A percentile compares a stretch with the other conserved stretches of the same genome.
Conservation (phyloP, 2,797 vertebrate species). For the Rhinoraja longicauda region DNA sequence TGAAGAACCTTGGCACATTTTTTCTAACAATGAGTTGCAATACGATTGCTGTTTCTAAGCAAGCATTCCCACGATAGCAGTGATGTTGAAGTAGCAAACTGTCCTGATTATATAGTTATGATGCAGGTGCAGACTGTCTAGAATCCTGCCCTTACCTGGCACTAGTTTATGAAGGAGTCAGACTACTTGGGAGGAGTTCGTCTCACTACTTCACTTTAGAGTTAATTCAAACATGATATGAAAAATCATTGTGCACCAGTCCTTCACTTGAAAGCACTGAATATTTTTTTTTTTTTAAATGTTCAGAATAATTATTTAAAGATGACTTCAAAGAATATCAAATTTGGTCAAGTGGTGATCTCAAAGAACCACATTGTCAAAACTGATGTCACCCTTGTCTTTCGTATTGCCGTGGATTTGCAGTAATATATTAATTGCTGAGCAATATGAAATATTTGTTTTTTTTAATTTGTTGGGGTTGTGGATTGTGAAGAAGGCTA, state of each 20-base stretch:
- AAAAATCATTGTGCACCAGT: not conserved
- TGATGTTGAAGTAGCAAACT: too few species aligned
- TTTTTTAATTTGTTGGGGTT: too few species aligned
- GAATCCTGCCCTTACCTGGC: too few species aligned
- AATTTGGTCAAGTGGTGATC: slow-evolving; percentile 6
- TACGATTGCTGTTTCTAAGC: too few species aligned
- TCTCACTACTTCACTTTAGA: not conserved
- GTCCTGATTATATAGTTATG: too few species aligned
- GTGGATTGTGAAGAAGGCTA: too few species aligned
- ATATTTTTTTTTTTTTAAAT: not conserved
- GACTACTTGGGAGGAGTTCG: not conserved
- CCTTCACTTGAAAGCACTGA: not conserved
- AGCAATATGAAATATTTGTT: not conserved
- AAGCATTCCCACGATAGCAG: too few species aligned
- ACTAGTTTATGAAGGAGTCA: not conserved
- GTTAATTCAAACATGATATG: not conserved
- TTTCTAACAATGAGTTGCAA: too few species aligned
- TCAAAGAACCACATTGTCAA: not conserved
- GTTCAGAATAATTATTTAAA: not conserved
- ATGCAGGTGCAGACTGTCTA: too few species aligned
- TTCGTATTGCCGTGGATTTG: not conserved
- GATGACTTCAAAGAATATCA: not conserved
- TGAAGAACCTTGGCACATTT: too few species aligned
- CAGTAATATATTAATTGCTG: not conserved
- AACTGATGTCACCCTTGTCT: not conserved